Percentiles rank a stretch among this genome's conserved stretches.
These are phyloP conservation scores for Acronicta psi DNA, from an alignment of 2,888 invertebrate genomes.

Conservation along the genomic window DNA sequence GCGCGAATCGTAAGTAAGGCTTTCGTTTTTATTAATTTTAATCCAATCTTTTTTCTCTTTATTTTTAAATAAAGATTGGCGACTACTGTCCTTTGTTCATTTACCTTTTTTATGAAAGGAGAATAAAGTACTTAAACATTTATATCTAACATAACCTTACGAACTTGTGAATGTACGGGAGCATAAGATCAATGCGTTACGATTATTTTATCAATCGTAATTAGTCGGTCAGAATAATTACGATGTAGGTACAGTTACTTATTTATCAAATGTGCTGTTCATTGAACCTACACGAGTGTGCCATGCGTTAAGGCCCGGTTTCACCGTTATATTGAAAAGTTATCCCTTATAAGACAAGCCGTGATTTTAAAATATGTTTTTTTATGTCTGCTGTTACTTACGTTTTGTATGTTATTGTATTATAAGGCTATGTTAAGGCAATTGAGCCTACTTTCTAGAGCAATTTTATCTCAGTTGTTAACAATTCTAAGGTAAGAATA, in stretches of 20 bases:
- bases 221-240: slow-evolving; percentile 55
- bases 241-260: slow-evolving; percentile 49
- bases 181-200: slow-evolving; percentile 29
- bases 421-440: too few species aligned
- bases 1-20: too few species aligned
- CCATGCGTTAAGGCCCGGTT: slow-evolving; percentile 35
- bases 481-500: too few species aligned
- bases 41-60: too few species aligned
- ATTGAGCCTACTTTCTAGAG: too few species aligned
- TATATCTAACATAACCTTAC: not conserved
- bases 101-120: too few species aligned
- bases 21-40: too few species aligned
- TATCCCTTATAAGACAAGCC: slow-evolving; percentile 33
- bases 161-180: slow-evolving; percentile 12
- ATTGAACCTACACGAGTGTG: slow-evolving; percentile 44
- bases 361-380: not conserved
- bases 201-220: slow-evolving; percentile 43
- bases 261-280: slow-evolving; percentile 52
- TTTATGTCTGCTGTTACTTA: not conserved
- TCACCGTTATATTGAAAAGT: slow-evolving; percentile 46
- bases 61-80: too few species aligned
- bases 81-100: too few species aligned
- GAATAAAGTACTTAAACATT: too few species aligned
- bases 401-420: too few species aligned
- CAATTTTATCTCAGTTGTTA: too few species aligned